These are phyloP conservation scores for Theocolax elegans DNA, from an alignment of 1,140 invertebrate genomes.

Conservation along the genomic window DNA sequence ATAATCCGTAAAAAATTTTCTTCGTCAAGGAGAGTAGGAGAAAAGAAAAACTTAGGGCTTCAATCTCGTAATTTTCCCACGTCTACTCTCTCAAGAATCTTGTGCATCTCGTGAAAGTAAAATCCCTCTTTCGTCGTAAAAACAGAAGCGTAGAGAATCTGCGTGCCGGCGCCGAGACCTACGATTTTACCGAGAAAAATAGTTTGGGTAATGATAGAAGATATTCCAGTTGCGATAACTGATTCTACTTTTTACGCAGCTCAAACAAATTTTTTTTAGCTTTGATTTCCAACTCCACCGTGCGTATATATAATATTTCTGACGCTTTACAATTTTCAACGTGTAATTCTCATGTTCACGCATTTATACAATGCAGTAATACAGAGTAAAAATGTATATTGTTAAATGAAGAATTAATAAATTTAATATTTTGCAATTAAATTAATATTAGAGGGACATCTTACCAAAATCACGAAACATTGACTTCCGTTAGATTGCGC, in stretches of 20 bases:
- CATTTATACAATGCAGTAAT: not conserved
- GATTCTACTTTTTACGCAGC: slow-evolving; percentile 13
- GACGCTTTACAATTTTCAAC: too few species aligned
- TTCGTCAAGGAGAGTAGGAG: not conserved
- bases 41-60: slow-evolving; percentile 2
- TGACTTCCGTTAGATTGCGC: too few species aligned
- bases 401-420: too few species aligned
- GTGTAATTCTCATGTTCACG: not conserved
- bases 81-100: slow-evolving; percentile 30
- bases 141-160: slow-evolving; percentile 38
- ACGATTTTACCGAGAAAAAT: slow-evolving; percentile 36
- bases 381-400: too few species aligned
- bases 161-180: slow-evolving; percentile 32
- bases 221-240: slow-evolving; percentile 30
- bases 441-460: too few species aligned
- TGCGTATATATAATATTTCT: too few species aligned
- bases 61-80: slow-evolving; percentile 37
- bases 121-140: slow-evolving; percentile 33
- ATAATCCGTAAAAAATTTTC: slow-evolving; percentile 7
- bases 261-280: not conserved
- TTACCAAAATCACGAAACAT: too few species aligned
- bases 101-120: slow-evolving; percentile 40
- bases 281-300: too few species aligned
- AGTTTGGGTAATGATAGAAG: slow-evolving; percentile 27
- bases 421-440: too few species aligned